These are phyloP conservation scores for Deilephila elpenor DNA, from an alignment of 2,888 invertebrate species.

Conservation along the genomic window DNA sequence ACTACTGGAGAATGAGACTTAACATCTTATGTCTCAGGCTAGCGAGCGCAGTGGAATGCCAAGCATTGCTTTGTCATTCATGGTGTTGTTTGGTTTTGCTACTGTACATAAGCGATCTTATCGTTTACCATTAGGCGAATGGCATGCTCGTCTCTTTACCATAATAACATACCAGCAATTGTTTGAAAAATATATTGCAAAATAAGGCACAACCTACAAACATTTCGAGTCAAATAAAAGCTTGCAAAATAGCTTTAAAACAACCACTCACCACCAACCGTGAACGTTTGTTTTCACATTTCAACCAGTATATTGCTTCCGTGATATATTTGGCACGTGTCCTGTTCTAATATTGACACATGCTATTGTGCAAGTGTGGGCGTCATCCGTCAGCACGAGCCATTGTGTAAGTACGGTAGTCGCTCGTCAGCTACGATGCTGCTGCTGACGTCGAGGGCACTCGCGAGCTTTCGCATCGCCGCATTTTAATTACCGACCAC, in stretches of 20 bases:
- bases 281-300: not conserved
- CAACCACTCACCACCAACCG: not conserved
- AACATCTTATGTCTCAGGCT: no score
- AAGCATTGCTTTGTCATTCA: no score
- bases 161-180: no score
- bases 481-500: conserved; percentile 57
- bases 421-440: conserved; percentile 25
- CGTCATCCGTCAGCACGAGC: not conserved
- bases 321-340: not conserved
- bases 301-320: conserved; percentile 15
- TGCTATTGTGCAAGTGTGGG: conserved; percentile 32
- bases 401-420: not conserved
- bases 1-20: no score
- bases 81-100: no score
- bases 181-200: no score
- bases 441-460: conserved; percentile 33
- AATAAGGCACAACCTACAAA: no score
- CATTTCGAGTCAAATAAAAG: not conserved
- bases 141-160: no score
- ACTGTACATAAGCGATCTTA: no score
- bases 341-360: conserved; percentile 23
- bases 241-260: not conserved
- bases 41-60: no score
- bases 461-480: conserved; percentile 44
- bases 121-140: no score